Base-by-base conservation (phyloP, 1,140 invertebrate genomes). In the Acromyrmex charruanus region DNA sequence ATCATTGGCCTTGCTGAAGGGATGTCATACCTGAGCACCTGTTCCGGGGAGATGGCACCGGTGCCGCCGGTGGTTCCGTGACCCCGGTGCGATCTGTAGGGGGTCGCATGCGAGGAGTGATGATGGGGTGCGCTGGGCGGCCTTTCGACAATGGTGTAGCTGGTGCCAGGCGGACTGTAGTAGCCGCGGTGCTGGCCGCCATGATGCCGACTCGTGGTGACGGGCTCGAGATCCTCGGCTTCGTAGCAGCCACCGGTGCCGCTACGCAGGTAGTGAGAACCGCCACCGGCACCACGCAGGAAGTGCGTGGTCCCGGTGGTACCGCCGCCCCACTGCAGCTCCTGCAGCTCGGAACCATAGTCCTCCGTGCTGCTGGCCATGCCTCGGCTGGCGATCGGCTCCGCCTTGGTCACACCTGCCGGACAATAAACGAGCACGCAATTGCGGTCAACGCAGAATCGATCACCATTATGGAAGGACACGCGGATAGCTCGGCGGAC, bases 111-210 rank as follows among this genome's bases (percentile, higher is more conserved):
- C 28, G 96, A 95, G 53, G 95, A 94, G 89, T 97, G 96, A 94
- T 97, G 96, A 89, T 96, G 96, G 87, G 97, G 97, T 49, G 97
- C 97, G 88, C 97, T 97, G 85, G 97, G 97, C 51, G 97, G 97
- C 71, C 97, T 96, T 95, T 98, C 98, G 90, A 98, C 97, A 94
- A 98, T 98, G 89, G 97, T 98, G 95, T 98, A 98, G 63, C 97
- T 98, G 82, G 97, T 98, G 66, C 97, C 96, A 28, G 96, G 96
- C n/a, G 96, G 96, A 61, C 96, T 96, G 92, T 96, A 96, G 90
- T 96, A 96, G 44, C 94, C 95, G 65, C 94, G 92, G 25, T 94
- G 93, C 39, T 93, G 91, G 12, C 90, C 87, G 25, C 88, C 87
- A 88, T 91, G 89, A 71, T 92, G 90, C 61, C 91, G 86, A 1